Evolutionary conservation across 2,113 vertebrate species (phyloP).

Genomic region (Etia nguti): DNA sequence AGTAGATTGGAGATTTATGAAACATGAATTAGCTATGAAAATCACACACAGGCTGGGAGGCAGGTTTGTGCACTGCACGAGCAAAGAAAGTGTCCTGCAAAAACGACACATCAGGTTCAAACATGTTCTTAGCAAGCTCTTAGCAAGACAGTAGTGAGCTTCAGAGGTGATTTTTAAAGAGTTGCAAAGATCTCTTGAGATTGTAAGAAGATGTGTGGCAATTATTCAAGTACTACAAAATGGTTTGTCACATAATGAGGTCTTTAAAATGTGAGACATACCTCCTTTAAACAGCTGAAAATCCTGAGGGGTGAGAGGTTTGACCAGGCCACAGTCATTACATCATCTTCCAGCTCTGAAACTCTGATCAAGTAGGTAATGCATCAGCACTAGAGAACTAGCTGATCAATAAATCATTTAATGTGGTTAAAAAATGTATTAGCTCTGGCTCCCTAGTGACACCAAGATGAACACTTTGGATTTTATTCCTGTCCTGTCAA

Average conservation of each 20-base stretch:
- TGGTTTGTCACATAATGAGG: neutral
- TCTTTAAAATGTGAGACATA: neutral
- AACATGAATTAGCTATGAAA: constrained; percentile 12
- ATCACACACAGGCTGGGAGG: neutral
- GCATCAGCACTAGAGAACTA: neutral
- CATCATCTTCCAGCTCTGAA: neutral
- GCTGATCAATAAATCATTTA: neutral
- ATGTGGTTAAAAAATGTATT: neutral
- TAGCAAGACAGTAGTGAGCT: neutral
- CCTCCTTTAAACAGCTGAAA: neutral
- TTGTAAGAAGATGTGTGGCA: neutral
- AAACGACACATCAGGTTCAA: neutral
- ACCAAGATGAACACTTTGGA: neutral
- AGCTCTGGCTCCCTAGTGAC: neutral
- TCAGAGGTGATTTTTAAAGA: neutral
- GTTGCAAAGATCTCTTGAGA: neutral
- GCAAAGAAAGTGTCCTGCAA: neutral
- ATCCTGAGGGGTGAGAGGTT: neutral
- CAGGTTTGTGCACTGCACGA: neutral
- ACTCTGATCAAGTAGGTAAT: neutral
- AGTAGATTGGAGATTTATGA: constrained; percentile 2
- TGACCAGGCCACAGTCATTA: neutral
- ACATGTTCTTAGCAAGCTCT: neutral
- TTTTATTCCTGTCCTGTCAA: neutral
- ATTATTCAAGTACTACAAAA: neutral